A percentile compares a stretch with the other conserved stretches of the same genome.
phyloP scores from a whole-genome alignment of 2,113 vertebrate species.

The Siniperca chuatsi region DNA sequence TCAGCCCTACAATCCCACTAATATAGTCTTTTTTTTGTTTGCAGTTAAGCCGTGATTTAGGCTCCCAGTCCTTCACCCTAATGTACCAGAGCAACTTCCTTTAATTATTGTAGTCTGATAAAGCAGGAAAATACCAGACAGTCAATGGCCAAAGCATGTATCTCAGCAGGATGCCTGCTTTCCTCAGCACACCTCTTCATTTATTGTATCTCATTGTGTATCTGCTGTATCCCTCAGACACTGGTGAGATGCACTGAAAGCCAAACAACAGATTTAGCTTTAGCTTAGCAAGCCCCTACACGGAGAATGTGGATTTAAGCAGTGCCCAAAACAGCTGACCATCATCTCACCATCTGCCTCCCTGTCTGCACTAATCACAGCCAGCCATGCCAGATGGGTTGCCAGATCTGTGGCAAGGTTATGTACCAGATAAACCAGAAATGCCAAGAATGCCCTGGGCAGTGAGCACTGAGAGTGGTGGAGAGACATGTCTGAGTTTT shows the following conservation, averaged over 20 bases:
- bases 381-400: conserved; percentile 65
- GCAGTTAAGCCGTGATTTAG: background rate
- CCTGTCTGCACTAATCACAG: conserved; percentile 53
- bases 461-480: background rate
- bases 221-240: conserved; percentile 1
- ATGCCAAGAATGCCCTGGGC: conserved; percentile 35
- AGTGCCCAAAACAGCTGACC: conserved; percentile 51
- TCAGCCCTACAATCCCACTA: background rate
- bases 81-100: background rate
- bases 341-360: conserved; percentile 63
- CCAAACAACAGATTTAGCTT: conserved; percentile 53
- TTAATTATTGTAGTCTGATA: background rate
- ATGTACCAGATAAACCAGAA: conserved; percentile 46
- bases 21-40: background rate
- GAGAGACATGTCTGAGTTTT: background rate
- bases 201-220: background rate
- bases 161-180: background rate
- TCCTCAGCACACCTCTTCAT: background rate
- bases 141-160: background rate
- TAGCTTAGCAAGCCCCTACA: conserved; percentile 22
- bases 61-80: background rate
- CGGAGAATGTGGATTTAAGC: conserved; percentile 53
- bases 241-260: background rate
- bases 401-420: conserved; percentile 61
- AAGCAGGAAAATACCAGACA: background rate